Evolutionary conservation across 1,140 invertebrate species (phyloP), one percentile per base, ranked within the genome.

Genomic region (Thaumatotibia leucotreta): DNA sequence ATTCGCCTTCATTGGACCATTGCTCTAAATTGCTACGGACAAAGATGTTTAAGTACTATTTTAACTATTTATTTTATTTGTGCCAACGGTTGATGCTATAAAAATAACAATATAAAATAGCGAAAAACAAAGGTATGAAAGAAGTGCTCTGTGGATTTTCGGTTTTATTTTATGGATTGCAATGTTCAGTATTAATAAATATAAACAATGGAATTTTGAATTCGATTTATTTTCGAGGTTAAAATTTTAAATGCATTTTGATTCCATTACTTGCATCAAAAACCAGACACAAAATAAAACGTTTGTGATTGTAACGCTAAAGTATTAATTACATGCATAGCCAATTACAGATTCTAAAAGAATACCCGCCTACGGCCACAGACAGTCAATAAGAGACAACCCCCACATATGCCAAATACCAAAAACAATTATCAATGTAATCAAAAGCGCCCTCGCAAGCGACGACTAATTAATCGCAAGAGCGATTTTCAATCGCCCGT

Each of bases 391-490:
- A 58, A 58, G 11, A 58, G 52, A 58, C 52, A 58, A 58, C 23
- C 39, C 39, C 39, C 20, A 45, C 39, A 58, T 27, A 58, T 17
- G 61, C 61, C 61, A 35, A 67, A 77, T 50, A 64, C 68, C 69
- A 67, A 80, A 80, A 84, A 84, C 77, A 86, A 83, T 83, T 83
- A 83, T 75, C 74, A 67, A 64, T 73, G 72, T 72, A 79, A 84
- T 82, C 76, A 84, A 79, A 79, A 71, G 67, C 73, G 67, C 77
- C 79, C 78, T 50, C 32, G 73, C 75, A 76, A 70, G 67, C 76
- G 80, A 76, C 80, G 81, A 83, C 84, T 85, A 85, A 86, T 86
- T 86, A 86, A 71, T 75, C 83, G 80, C 75, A 73, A 73, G 80
- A 84, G 63, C 73, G 69, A 72, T 69, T 79, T 74, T 78, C 79